Percentiles rank a stretch among this genome's conserved stretches.
phyloP scores from a whole-genome alignment of 2,797 vertebrate genomes.

The Sebastes iracundus region DNA sequence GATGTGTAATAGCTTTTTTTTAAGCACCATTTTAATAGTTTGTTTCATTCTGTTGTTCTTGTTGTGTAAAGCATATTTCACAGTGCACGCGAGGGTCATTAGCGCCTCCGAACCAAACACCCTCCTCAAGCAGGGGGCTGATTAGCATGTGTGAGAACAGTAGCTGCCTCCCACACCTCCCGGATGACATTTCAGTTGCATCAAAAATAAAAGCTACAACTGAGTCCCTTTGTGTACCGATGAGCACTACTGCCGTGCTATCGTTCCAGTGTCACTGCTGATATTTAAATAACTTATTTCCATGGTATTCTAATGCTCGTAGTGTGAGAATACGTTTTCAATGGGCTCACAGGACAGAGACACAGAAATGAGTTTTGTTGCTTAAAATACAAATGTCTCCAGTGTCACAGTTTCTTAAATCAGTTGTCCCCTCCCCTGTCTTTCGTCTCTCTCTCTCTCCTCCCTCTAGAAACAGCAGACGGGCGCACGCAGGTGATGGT shows the following conservation, averaged over 20 bases:
- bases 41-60: neutral
- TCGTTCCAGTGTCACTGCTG: neutral
- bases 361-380: neutral
- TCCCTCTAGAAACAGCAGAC: constrained; percentile 86
- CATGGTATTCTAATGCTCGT: neutral
- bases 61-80: neutral
- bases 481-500: constrained; percentile 93
- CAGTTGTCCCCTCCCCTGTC: neutral
- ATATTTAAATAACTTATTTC: constrained; percentile 28
- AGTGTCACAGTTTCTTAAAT: neutral
- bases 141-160: constrained; percentile 38
- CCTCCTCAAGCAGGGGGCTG: constrained; percentile 10
- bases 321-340: neutral
- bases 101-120: constrained; percentile 19
- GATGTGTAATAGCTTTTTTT: neutral
- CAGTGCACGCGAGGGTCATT: neutral
- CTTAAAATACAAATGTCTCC: neutral
- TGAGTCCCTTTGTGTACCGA: constrained; percentile 9
- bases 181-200: constrained; percentile 9
- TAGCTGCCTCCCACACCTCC: constrained; percentile 34
- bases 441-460: neutral
- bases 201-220: constrained; percentile 16
- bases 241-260: neutral
- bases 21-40: neutral
- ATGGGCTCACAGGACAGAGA: neutral